These are phyloP conservation scores for Stegana nigrithorax DNA, from an alignment of 2,888 invertebrate species.

Conservation along the genomic window DNA sequence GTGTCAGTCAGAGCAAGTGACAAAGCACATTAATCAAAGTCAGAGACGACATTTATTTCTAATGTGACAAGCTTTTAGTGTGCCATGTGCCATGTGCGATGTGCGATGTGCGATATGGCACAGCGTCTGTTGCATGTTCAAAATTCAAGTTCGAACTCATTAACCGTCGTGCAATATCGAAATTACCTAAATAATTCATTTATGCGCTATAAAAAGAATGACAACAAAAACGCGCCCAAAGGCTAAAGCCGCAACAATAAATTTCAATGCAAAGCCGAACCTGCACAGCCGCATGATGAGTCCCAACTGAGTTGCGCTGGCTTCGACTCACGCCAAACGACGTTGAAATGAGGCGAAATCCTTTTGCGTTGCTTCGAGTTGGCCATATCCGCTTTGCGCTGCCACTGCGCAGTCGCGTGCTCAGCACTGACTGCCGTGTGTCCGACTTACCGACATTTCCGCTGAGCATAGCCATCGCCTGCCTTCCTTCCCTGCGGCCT, in stretches of 20 bases:
- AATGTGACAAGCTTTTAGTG: not conserved
- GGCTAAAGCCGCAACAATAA: too few species aligned
- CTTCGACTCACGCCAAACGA: too few species aligned
- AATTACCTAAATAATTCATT: too few species aligned
- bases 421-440: too few species aligned
- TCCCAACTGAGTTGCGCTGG: not conserved
- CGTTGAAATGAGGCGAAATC: not conserved
- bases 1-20: not conserved
- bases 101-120: too few species aligned
- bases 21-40: conserved; percentile 7
- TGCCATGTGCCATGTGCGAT: too few species aligned
- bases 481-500: not conserved
- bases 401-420: not conserved
- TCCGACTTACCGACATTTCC: not conserved
- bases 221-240: too few species aligned
- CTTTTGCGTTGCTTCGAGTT: not conserved
- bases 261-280: too few species aligned
- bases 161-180: too few species aligned
- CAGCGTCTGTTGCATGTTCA: conserved; percentile 15
- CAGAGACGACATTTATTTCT: not conserved
- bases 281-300: not conserved
- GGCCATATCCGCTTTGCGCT: not conserved
- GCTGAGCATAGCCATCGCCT: not conserved
- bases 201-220: too few species aligned
- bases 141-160: too few species aligned